Evolutionary conservation across 1,140 invertebrate genomes (phyloP).

Genomic region (Diploscapter pachys): DNA sequence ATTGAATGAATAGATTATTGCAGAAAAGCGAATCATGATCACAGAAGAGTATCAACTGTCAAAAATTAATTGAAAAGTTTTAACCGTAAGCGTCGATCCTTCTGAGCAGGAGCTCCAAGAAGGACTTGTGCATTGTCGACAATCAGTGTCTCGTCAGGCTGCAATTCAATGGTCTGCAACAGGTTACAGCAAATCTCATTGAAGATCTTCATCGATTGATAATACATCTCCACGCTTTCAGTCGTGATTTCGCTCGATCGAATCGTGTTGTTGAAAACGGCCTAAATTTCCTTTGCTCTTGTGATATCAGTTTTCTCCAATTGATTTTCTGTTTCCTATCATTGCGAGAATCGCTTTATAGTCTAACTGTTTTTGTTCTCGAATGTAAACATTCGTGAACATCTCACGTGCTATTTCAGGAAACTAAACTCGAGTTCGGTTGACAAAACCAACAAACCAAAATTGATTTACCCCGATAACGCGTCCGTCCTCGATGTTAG

Average conservation of each 20-base stretch:
- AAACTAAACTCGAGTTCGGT: no score
- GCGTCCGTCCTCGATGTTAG: conserved; percentile 7
- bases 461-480: conserved; percentile 3
- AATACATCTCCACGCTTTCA: conserved; percentile 9
- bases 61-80: conserved; percentile 8
- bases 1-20: no score
- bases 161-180: neutral
- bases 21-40: no score
- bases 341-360: no score
- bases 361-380: no score
- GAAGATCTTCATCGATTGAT: conserved; percentile 8
- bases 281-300: neutral
- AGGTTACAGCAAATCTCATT: conserved; percentile 5
- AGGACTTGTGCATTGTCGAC: conserved; percentile 15
- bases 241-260: conserved; percentile 19
- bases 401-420: no score
- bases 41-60: no score
- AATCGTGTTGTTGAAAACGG: conserved; percentile 16
- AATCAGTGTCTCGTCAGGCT: conserved; percentile 14
- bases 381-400: no score
- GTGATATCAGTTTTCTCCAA: no score
- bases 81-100: neutral
- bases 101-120: conserved; percentile 6
- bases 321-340: no score
- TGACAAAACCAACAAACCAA: no score